Percentiles rank a stretch among this genome's conserved stretches.
Evolutionary conservation across 2,797 vertebrate genomes (phyloP).

Genomic region (Schizopygopsis pylzovi): DNA sequence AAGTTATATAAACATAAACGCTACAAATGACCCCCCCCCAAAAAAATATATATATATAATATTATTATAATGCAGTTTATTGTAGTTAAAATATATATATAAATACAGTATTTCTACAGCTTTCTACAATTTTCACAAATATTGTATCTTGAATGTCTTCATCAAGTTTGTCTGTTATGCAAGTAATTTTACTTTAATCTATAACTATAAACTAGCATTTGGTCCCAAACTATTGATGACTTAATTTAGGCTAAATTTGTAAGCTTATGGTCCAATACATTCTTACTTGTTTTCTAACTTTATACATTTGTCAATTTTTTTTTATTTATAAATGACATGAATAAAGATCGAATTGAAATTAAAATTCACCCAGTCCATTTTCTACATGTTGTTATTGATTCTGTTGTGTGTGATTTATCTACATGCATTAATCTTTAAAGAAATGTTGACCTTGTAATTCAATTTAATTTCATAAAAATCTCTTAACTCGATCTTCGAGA

Average conservation of each 20-base stretch:
- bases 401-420: neutral
- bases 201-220: neutral
- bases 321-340: too few species aligned
- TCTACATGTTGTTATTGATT: neutral
- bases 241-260: neutral
- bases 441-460: neutral
- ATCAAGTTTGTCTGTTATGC: neutral
- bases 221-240: neutral
- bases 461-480: neutral
- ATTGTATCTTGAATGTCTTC: neutral
- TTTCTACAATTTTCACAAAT: neutral
- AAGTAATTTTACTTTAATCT: neutral
- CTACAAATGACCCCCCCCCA: neutral
- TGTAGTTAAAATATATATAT: neutral
- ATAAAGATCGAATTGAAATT: neutral
- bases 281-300: neutral
- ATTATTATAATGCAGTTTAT: neutral
- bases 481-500: neutral
- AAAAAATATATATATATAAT: too few species aligned
- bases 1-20: neutral
- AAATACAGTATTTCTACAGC: neutral
- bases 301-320: neutral
- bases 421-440: too few species aligned
- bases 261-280: neutral
- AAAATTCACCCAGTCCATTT: neutral